A percentile compares a stretch with the other conserved stretches of the same genome.
Evolutionary conservation across 2,888 invertebrate species (phyloP).

Genomic region (Orchesellides sinensis): DNA sequence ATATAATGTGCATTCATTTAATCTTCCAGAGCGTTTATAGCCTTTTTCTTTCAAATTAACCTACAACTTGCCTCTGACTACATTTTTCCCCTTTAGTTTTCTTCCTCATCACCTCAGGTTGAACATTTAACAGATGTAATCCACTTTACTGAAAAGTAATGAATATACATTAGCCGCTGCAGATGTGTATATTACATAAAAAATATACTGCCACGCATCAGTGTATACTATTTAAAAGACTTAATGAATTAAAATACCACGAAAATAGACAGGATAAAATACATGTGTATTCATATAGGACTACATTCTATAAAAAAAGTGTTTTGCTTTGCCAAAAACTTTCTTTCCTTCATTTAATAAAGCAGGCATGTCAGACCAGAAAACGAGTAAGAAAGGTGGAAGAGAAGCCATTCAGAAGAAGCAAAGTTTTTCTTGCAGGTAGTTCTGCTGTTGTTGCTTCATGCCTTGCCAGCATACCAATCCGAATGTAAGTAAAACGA

Average conservation of each 20-base stretch:
- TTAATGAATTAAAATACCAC: neutral
- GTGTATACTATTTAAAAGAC: neutral
- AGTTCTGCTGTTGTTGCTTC: neutral
- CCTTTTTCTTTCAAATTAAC: neutral
- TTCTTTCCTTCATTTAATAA: slow-evolving; percentile 29
- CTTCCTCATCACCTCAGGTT: neutral
- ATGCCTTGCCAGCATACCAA: no score
- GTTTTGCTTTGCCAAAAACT: slow-evolving; percentile 7
- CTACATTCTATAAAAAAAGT: neutral
- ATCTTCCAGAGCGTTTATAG: neutral
- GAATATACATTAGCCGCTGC: neutral
- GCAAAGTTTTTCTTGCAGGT: neutral
- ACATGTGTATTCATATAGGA: neutral
- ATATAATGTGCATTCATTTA: neutral
- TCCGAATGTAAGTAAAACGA: no score
- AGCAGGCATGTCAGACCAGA: slow-evolving; percentile 16
- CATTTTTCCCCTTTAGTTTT: neutral
- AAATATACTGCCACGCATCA: neutral
- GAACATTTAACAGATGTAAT: slow-evolving; percentile 15
- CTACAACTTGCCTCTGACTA: neutral
- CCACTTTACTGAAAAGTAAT: slow-evolving; percentile 16
- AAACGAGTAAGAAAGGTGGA: neutral
- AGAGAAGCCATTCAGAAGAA: neutral
- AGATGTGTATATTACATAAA: neutral
- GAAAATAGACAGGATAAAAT: neutral